These are phyloP conservation scores for Acomys russatus DNA, from an alignment of 2,797 vertebrate species.

Conservation along the genomic window DNA sequence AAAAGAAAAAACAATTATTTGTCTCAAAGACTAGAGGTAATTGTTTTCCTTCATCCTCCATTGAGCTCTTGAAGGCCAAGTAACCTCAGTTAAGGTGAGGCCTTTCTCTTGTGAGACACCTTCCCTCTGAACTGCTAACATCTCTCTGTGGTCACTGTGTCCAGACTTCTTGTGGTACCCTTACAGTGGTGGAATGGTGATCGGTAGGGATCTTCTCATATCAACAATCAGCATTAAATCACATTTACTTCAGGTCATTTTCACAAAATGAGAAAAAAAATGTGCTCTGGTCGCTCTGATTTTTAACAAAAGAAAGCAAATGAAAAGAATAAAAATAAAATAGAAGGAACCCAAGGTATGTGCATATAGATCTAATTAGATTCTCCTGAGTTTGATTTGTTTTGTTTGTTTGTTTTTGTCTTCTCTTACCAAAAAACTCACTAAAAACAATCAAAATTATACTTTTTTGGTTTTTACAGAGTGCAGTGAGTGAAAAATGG, in stretches of 20 bases:
- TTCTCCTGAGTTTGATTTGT: not conserved
- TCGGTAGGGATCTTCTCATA: not conserved
- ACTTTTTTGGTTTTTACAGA: not conserved
- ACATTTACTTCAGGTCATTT: conserved; percentile 14
- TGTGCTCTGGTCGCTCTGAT: not conserved
- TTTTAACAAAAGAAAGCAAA: not conserved
- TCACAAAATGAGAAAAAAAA: conserved; percentile 21
- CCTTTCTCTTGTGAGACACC: not conserved
- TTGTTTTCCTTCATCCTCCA: not conserved
- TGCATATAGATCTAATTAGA: not conserved
- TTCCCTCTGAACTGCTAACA: not conserved
- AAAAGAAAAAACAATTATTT: not conserved
- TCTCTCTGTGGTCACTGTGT: not conserved
- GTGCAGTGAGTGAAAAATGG: not conserved
- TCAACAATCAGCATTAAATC: conserved; percentile 17
- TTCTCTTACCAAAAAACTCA: not conserved
- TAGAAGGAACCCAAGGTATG: not conserved
- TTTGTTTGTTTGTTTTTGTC: not conserved
- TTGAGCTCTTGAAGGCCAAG: conserved; percentile 4
- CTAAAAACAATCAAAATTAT: conserved; percentile 47
- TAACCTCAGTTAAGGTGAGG: not conserved
- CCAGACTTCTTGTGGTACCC: not conserved
- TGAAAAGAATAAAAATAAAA: not conserved
- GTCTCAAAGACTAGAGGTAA: not conserved
- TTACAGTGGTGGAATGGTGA: not conserved